Evolutionary conservation across 2,888 invertebrate species (phyloP).

Genomic region (Philaethria dido): DNA sequence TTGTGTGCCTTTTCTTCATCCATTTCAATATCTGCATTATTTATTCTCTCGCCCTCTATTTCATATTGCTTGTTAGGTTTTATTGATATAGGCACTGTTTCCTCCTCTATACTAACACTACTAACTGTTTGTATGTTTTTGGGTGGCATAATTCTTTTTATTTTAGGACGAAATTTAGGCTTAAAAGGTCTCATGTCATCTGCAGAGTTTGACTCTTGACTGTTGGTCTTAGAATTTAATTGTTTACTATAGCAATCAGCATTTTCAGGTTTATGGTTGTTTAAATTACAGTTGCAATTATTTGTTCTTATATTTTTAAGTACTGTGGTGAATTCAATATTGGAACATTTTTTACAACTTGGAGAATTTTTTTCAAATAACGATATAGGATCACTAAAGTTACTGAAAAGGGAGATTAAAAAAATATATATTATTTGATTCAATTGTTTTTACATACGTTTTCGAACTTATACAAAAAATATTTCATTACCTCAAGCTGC

Average conservation of each 20-base stretch:
- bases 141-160: constrained; percentile 37
- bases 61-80: constrained; percentile 35
- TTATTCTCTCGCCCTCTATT: constrained; percentile 29
- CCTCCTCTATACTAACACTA: constrained; percentile 6
- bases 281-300: constrained; percentile 58
- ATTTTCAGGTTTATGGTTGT: constrained; percentile 42
- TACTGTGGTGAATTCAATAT: constrained; percentile 3
- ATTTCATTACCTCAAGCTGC: neutral
- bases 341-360: constrained; percentile 55
- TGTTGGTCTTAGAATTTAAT: constrained; percentile 51
- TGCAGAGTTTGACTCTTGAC: constrained; percentile 53
- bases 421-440: no score
- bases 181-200: constrained; percentile 56
- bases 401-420: constrained; percentile 56
- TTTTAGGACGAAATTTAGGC: constrained; percentile 56
- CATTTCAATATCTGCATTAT: constrained; percentile 49
- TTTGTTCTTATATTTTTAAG: neutral
- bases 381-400: constrained; percentile 56
- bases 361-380: constrained; percentile 56
- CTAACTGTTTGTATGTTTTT: constrained; percentile 27
- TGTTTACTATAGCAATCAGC: constrained; percentile 47
- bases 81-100: neutral
- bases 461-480: neutral
- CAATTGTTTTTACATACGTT: no score
- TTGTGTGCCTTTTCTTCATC: constrained; percentile 68